These are phyloP conservation scores for Drosophila setosimentum DNA, from an alignment of 2,888 invertebrate species.

Conservation along the genomic window DNA sequence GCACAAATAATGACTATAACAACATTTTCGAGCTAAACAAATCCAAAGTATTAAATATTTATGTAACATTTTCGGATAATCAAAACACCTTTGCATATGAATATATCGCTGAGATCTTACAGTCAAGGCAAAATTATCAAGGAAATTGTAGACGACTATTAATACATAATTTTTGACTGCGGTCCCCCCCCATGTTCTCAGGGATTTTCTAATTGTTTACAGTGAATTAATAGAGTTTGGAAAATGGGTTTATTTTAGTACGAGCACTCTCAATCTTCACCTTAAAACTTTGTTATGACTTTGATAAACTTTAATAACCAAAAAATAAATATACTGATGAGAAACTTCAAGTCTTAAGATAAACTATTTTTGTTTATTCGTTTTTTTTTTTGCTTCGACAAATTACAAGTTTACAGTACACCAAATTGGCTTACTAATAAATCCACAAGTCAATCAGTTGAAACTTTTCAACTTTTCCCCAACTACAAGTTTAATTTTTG, in stretches of 20 bases:
- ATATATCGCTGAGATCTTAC: background rate
- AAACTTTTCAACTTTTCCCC: constrained; percentile 13
- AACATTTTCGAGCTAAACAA: background rate
- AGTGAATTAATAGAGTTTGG: background rate
- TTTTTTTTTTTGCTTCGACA: constrained; percentile 1
- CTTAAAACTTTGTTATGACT: constrained; percentile 24
- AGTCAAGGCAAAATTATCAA: background rate
- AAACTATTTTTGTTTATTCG: background rate
- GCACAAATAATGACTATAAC: background rate
- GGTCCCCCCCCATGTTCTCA: no score
- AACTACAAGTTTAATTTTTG: constrained; percentile 3
- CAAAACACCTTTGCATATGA: background rate
- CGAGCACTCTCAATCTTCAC: background rate
- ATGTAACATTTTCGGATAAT: background rate
- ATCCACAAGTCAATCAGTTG: constrained; percentile 30
- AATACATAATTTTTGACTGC: background rate
- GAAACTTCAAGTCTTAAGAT: constrained; percentile 1
- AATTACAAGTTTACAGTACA: constrained; percentile 38
- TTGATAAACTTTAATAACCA: constrained; percentile 7
- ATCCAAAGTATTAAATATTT: background rate
- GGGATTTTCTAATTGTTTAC: background rate
- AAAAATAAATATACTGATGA: constrained; percentile 27
- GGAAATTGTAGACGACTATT: background rate
- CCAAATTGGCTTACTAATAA: constrained; percentile 25
- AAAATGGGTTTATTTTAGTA: background rate